Evolutionary conservation across 2,113 vertebrate species (phyloP), one percentile per base, ranked within the genome.

Genomic region (Blennius ocellaris): DNA sequence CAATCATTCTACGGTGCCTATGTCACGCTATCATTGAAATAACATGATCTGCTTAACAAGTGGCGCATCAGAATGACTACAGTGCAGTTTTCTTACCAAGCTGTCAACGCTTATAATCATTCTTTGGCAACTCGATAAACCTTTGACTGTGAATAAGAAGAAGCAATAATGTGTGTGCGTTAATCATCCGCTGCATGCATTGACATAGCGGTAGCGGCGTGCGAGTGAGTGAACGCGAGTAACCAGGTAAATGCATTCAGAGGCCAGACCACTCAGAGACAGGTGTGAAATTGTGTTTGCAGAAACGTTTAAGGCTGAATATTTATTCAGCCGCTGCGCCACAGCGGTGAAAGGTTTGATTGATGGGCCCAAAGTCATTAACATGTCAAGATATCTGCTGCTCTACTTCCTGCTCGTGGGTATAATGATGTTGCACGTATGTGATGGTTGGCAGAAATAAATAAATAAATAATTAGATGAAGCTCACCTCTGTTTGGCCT

Each of bases 351-450:
- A 61, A 58, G 60, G 58, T 80, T 69, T 80, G 76, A 89, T 63
- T 76, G 81, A 89, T 65, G 58, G 73, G 49, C 53, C 55, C 49
- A 55, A 68, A 56, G 67, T 45, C 70, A 85, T 73, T 82, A 71
- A 69, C 62, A 55, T 74, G 68, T 84, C 70, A 80, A 67, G 49
- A 76, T 78, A 75, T 65, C 57, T 54, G 68, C 53, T 21, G 16
- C 37, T 73, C 47, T 21, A 81, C 69, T 73, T 84, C 63, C 45
- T 74, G 73, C 55, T 64, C 61, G 65, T 54, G 55, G 43, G 57
- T 49, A 61, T 66, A 79, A 76, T 83, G 78, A 76, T 17, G 11
- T 60, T 81, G 52, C 52, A 5, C 16, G 40, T 38, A 30, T 45
- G 50, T 65, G 59, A 49, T 56, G 48, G 15, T 51, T 61, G 49